phyloP scores from a whole-genome alignment of 2,888 invertebrate genomes.

The Agriopis aurantiaria region DNA sequence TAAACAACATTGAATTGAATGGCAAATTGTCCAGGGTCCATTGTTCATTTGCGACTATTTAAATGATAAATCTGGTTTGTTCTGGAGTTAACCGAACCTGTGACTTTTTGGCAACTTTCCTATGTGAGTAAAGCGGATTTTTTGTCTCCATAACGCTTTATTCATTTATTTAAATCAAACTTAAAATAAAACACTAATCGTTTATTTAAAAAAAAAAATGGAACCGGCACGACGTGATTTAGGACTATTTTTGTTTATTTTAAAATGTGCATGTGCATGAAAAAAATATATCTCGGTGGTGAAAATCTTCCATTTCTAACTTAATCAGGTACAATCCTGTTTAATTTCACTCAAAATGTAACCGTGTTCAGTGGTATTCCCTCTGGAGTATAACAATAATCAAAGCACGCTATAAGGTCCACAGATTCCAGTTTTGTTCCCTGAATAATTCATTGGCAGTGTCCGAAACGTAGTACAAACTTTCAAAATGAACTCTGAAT shows the following conservation, averaged over 20 bases:
- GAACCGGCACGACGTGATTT: too few species aligned
- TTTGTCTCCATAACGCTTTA: not conserved
- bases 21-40: slow-evolving; percentile 38
- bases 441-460: slow-evolving; percentile 24
- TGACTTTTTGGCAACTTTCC: slow-evolving; percentile 8
- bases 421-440: slow-evolving; percentile 16
- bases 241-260: too few species aligned
- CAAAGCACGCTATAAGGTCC: slow-evolving; percentile 2
- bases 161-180: too few species aligned
- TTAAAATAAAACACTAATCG: too few species aligned
- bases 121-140: not conserved
- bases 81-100: slow-evolving; percentile 43
- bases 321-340: not conserved
- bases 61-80: slow-evolving; percentile 54
- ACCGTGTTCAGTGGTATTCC: not conserved
- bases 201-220: too few species aligned
- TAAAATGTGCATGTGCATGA: too few species aligned
- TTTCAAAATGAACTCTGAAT: slow-evolving; percentile 10
- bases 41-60: slow-evolving; percentile 57
- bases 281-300: too few species aligned
- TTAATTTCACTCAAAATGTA: not conserved
- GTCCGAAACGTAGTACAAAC: slow-evolving; percentile 14
- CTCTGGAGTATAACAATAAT: slow-evolving; percentile 9
- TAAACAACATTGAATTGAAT: slow-evolving; percentile 46
- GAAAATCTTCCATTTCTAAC: too few species aligned